Conservation (phyloP, 2,113 vertebrate genomes). For the Otocyon megalotis region DNA sequence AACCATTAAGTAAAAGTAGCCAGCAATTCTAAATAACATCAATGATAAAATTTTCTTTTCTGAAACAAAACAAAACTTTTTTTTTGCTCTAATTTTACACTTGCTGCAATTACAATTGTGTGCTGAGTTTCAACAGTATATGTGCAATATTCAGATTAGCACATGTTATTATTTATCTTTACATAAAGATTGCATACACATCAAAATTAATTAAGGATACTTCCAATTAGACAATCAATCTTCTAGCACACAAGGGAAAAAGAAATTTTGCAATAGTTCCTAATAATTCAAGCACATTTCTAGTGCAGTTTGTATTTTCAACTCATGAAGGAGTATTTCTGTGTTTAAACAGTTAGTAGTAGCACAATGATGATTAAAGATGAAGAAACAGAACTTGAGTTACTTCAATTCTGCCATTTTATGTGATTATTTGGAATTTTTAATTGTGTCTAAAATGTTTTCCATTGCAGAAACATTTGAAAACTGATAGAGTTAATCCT, state of each 20-base stretch:
- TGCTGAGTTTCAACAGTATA: neutral
- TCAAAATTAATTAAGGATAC: neutral
- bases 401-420: neutral
- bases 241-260: neutral
- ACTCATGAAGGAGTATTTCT: neutral
- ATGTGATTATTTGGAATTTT: neutral
- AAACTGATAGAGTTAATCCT: conserved; percentile 19
- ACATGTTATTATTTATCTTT: neutral
- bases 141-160: neutral
- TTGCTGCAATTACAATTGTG: neutral
- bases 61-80: neutral
- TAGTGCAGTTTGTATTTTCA: neutral
- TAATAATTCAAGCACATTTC: neutral
- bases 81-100: neutral
- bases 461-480: neutral
- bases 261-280: neutral
- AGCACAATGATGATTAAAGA: neutral
- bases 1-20: neutral
- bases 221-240: neutral
- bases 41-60: neutral
- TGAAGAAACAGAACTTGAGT: neutral
- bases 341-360: neutral
- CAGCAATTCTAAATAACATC: neutral
- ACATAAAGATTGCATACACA: neutral
- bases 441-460: neutral